Evolutionary conservation across 2,797 vertebrate genomes (phyloP).

Genomic region (Microchirus variegatus): DNA sequence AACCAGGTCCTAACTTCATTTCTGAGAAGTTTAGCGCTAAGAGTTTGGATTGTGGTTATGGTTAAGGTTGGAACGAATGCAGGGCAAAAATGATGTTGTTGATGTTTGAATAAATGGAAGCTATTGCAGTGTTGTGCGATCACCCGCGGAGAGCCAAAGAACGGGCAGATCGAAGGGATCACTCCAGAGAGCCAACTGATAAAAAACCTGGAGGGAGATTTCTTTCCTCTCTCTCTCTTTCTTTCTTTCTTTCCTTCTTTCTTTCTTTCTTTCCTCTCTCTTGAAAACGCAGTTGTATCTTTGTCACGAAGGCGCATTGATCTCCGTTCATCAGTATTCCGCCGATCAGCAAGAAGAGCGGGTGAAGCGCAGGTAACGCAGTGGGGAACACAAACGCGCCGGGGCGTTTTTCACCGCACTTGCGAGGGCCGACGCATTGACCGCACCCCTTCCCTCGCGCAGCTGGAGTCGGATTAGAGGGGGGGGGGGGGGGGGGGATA

Average conservation of each 20-base stretch:
- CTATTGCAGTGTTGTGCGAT: no score
- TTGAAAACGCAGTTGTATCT: slow-evolving; percentile 24
- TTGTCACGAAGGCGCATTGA: slow-evolving; percentile 58
- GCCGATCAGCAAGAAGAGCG: slow-evolving; percentile 29
- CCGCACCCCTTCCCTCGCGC: slow-evolving; percentile 21
- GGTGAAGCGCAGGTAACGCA: slow-evolving; percentile 41
- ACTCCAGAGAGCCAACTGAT: no score
- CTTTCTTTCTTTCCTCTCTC: neutral
- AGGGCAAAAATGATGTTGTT: no score
- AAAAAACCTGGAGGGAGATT: no score
- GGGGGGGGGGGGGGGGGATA: slow-evolving; percentile 32
- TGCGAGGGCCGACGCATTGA: slow-evolving; percentile 33
- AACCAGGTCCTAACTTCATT: no score
- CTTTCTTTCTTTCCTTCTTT: neutral
- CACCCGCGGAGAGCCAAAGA: no score
- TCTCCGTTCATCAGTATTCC: slow-evolving; percentile 58
- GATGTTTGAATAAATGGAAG: no score
- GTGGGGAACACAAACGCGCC: slow-evolving; percentile 39
- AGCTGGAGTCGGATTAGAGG: slow-evolving; percentile 46
- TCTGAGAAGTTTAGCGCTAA: no score
- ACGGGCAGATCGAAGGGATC: no score
- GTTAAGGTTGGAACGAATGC: no score
- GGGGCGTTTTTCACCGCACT: slow-evolving; percentile 42
- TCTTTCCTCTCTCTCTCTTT: no score
- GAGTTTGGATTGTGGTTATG: no score